A percentile compares a stretch with the other conserved stretches of the same genome.
Evolutionary conservation across 2,888 invertebrate genomes (phyloP).

Genomic region (Mythimna lalbum): DNA sequence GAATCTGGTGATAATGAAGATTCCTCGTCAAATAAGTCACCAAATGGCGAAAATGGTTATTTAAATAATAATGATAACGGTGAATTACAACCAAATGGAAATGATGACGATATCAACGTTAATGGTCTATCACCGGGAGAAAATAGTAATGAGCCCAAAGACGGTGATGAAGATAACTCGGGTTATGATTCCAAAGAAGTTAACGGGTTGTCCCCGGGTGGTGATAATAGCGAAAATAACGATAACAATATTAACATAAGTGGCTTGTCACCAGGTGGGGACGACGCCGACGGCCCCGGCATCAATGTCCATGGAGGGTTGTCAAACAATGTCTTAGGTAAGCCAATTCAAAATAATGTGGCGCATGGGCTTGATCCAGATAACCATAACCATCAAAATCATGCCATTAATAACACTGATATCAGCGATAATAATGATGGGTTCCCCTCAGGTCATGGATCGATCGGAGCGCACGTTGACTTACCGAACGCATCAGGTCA

Average conservation of each 20-base stretch:
- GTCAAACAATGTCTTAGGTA: constrained; percentile 36
- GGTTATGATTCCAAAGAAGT: constrained; percentile 6
- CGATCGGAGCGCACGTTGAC: constrained; percentile 3
- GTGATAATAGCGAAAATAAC: constrained; percentile 16
- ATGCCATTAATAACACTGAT: constrained; percentile 12
- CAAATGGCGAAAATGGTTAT: constrained; percentile 2
- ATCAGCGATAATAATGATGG: constrained; percentile 7
- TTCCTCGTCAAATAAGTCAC: not conserved
- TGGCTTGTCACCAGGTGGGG: constrained; percentile 50
- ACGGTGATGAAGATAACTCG: not conserved
- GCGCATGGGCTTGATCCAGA: constrained; percentile 1
- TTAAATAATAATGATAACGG: constrained; percentile 13
- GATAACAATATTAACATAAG: constrained; percentile 23
- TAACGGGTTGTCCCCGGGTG: constrained; percentile 32
- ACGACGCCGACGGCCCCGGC: constrained; percentile 8
- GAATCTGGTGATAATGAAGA: not conserved
- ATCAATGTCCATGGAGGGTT: constrained; percentile 17
- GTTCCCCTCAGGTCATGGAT: constrained; percentile 36
- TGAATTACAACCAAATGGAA: not conserved
- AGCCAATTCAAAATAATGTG: constrained; percentile 32
- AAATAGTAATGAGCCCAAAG: not conserved
- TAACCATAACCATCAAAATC: constrained; percentile 9
- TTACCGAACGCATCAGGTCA: constrained; percentile 25
- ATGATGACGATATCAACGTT: not conserved
- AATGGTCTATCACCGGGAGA: constrained; percentile 12